Evolutionary conservation across 2,888 invertebrate genomes (phyloP), one percentile per base, ranked within the genome.

Genomic region (Conops quadrifasciatus): DNA sequence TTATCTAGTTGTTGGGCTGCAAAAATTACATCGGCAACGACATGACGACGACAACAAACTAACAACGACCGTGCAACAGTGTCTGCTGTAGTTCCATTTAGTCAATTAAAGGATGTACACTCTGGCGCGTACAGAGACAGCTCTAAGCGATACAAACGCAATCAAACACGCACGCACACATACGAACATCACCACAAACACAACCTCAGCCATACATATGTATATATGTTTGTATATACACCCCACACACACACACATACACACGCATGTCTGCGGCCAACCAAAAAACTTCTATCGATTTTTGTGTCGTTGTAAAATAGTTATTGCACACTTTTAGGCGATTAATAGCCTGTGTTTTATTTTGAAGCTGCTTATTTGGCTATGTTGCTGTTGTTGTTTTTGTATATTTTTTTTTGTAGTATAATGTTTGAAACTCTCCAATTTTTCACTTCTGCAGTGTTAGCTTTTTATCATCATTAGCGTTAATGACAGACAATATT

Each of bases 401-500:
- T n/a, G n/a, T n/a, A n/a, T n/a, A n/a, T n/a, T n/a, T 15, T 45
- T 45, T 45, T 45, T 45, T 49, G 49, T n/a, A n/a, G n/a, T n/a
- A n/a, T n/a, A n/a, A n/a, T n/a, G n/a, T n/a, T n/a, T n/a, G n/a
- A n/a, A n/a, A n/a, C n/a, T n/a, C n/a, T n/a, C 13, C 16, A 15
- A 45, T 9, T 45, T 49, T 11, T 49, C 5, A 43, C 7, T 9
- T 5, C 43, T 43, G 5, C 43, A 49, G 49, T n/a, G 49, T 49
- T 15, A 45, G 45, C 1, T 49, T 49, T 49, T 49, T 49, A 19
- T 49, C 49, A 49, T 49, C 49, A 49, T 49, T 49, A 49, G 49
- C 49, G 49, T 49, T 49, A 49, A 49, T 49, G 49, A 49, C n/a
- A n/a, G n/a, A n/a, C 3, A 49, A 49, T 49, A 49, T 49, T 49